Conservation (phyloP, 2,113 vertebrate genomes). For the Gobiocypris rarus region DNA sequence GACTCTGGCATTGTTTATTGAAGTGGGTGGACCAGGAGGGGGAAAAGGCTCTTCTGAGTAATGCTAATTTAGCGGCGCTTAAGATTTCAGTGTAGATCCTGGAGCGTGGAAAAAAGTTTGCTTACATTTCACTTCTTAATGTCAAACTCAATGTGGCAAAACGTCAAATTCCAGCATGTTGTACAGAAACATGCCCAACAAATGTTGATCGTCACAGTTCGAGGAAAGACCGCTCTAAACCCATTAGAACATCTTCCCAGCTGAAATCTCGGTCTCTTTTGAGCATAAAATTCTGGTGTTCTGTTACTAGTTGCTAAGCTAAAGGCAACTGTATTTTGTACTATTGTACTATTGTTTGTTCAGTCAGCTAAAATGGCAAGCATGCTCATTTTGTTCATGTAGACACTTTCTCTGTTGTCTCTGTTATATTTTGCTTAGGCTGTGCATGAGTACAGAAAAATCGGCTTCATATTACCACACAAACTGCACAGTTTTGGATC, state of each 20-base stretch:
- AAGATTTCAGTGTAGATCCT: slow-evolving; percentile 21
- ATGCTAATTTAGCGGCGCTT: slow-evolving; percentile 22
- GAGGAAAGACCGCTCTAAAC: not conserved
- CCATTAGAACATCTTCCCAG: not conserved
- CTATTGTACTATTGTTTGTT: not conserved
- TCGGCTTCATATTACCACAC: not conserved
- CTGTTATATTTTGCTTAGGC: not conserved
- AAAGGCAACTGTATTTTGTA: not conserved
- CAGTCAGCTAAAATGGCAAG: not conserved
- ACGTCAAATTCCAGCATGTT: not conserved
- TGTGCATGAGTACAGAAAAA: not conserved
- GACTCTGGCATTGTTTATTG: slow-evolving; percentile 19
- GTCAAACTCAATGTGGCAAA: slow-evolving; percentile 24
- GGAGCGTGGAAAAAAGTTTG: not conserved
- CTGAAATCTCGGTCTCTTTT: slow-evolving; percentile 5
- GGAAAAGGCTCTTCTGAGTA: not conserved
- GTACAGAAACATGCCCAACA: not conserved
- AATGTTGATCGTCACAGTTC: slow-evolving; percentile 28
- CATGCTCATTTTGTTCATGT: not conserved
- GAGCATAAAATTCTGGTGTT: not conserved
- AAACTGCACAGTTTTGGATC: not conserved
- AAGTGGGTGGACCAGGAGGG: not conserved
- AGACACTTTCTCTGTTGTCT: not conserved
- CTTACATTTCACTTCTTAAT: slow-evolving; percentile 33
- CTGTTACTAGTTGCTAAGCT: not conserved